Percentiles rank a stretch among this genome's conserved stretches.
These are phyloP conservation scores for Hydractinia symbiolongicarpus DNA, from an alignment of 30 jellyfish, hydroid and myxozoan species.

Conservation along the genomic window DNA sequence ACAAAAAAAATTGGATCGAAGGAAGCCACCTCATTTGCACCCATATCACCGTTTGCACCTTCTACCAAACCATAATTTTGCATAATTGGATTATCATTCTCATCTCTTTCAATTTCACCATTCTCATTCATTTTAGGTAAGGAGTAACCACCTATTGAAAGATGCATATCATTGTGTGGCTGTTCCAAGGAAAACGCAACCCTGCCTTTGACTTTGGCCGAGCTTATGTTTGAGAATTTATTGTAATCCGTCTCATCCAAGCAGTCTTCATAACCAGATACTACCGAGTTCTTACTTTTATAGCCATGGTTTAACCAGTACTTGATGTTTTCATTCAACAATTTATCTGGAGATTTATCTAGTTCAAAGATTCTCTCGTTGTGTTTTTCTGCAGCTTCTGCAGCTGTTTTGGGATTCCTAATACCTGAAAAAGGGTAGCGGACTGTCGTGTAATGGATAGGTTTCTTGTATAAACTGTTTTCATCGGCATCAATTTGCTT, in stretches of 20 bases:
- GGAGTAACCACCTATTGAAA: slow-evolving; percentile 32
- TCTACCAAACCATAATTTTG: too few relatives aligned
- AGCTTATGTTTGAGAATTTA: slow-evolving; percentile 21
- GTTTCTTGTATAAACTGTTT: neutral
- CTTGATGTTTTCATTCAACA: too few relatives aligned
- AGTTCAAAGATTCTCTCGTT: neutral
- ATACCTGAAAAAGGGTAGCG: slow-evolving; percentile 49
- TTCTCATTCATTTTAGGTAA: neutral
- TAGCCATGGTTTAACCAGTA: too few relatives aligned
- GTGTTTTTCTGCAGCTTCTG: slow-evolving; percentile 1
- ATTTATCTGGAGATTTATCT: too few relatives aligned
- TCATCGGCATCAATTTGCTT: neutral
- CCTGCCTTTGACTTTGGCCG: neutral
- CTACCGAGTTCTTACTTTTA: neutral
- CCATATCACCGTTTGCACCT: slow-evolving; percentile 55
- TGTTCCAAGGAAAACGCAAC: slow-evolving; percentile 9
- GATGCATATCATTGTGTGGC: slow-evolving; percentile 35
- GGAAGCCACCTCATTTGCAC: slow-evolving; percentile 37
- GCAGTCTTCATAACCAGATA: slow-evolving; percentile 9
- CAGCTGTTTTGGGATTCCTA: neutral
- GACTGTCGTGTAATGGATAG: slow-evolving; percentile 21
- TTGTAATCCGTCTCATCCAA: slow-evolving; percentile 16
- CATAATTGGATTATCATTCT: neutral
- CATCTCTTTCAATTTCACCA: neutral
- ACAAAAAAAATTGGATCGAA: slow-evolving; percentile 38